A percentile compares a stretch with the other conserved stretches of the same genome.
phyloP scores from a whole-genome alignment of 2,888 invertebrate genomes.

The Tipula unca region DNA sequence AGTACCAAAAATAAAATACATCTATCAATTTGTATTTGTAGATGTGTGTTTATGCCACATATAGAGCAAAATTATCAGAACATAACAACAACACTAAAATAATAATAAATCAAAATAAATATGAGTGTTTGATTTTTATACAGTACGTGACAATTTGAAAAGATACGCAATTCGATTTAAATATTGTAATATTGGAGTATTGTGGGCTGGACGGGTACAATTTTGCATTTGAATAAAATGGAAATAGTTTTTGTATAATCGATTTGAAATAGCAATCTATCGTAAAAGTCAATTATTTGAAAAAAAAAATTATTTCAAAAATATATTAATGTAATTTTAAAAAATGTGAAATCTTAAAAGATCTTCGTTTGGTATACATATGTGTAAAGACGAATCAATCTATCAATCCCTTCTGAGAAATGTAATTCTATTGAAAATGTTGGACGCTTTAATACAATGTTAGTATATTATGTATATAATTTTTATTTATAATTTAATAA shows the following conservation, averaged over 20 bases:
- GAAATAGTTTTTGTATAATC: background rate
- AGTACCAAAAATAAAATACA: background rate
- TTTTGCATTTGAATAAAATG: background rate
- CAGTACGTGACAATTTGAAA: background rate
- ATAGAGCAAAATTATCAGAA: background rate
- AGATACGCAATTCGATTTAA: background rate
- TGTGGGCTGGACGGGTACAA: background rate
- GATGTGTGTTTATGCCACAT: background rate
- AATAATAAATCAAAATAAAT: background rate
- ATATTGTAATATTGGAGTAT: background rate
- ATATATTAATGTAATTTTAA: background rate
- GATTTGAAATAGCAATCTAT: background rate
- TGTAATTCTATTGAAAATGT: too few relatives aligned
- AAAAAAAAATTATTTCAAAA: background rate
- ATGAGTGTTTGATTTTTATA: background rate
- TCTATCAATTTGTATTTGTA: background rate
- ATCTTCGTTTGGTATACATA: too few relatives aligned
- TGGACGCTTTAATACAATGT: too few relatives aligned
- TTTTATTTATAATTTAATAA: too few relatives aligned
- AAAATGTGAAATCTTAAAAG: too few relatives aligned
- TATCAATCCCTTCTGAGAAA: too few relatives aligned
- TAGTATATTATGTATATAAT: too few relatives aligned
- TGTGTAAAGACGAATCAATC: too few relatives aligned
- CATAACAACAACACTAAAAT: background rate
- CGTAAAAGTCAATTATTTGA: background rate